Base-by-base conservation (phyloP, 2,113 vertebrate genomes). In the Arenaria interpres region DNA sequence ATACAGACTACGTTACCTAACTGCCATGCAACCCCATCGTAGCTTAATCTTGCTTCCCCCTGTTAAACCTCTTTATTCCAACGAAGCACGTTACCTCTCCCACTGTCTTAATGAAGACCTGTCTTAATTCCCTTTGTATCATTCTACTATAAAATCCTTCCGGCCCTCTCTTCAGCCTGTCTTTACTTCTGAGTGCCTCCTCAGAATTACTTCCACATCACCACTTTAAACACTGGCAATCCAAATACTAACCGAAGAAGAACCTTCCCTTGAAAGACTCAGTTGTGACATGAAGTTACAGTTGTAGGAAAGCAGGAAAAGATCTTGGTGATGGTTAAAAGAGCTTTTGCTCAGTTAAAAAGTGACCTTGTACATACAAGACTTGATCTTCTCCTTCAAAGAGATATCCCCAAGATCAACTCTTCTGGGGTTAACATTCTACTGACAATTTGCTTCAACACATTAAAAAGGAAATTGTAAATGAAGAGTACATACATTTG, bases 21-120 rank as follows among this genome's bases (percentile, higher is more conserved):
- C 12, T 9, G 16, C 13, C 21, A 5, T 1, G 12, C n/a, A 64
- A 13, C 7, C 21, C 39, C 43, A 14, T 8, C 0, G 0, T 2
- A 32, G 33, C 20, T 45, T 14, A 14, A 39, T 9, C 39, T 43
- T 14, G 23, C 41, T 53, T 62, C 7, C 25, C 4, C 4, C 0
- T 14, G 19, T 51, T 39, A 33, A 64, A 21, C 12, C 20, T 54
- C 33, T 46, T 43, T 17, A 33, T n/a, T 17, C 20, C 15, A 59
- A 15, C 23, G 51, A 79, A 17, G 41, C 22, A 67, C 41, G 4
- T n/a, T 51, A 81, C 25, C 8, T 33, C 32, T 32, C 3, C 9
- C 8, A 6, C 15, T 23, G 12, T 46, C 23, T 16, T 39, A 50
- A 41, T 0, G 2, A 74, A 80, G 20, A 37, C 4, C 8, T 4